A percentile compares a stretch with the other conserved stretches of the same genome.
phyloP scores from a whole-genome alignment of 2,888 invertebrate genomes.

The Liopterus haemorrhoidalis region DNA sequence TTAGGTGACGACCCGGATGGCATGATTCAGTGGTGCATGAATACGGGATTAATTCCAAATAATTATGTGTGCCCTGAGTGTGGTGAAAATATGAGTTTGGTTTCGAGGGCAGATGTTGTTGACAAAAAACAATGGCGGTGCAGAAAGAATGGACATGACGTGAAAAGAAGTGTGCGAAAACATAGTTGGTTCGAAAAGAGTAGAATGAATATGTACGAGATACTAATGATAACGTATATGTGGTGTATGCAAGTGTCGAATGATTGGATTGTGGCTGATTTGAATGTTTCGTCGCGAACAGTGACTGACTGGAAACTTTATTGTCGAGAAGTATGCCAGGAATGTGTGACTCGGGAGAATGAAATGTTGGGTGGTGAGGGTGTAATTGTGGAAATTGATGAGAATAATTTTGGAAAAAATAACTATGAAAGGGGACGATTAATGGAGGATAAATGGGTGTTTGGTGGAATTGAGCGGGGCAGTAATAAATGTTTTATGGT shows the following conservation, averaged over 20 bases:
- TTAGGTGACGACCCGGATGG: not conserved
- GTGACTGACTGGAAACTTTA: not conserved
- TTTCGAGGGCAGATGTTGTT: not conserved
- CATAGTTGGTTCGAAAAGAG: not conserved
- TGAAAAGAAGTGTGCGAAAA: not conserved
- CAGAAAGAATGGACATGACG: not conserved
- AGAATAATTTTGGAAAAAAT: constrained; percentile 2
- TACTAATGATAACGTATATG: not conserved
- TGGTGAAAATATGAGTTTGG: not conserved
- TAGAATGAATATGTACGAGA: not conserved
- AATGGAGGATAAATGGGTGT: not conserved
- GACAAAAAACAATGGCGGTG: not conserved
- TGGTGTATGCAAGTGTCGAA: not conserved
- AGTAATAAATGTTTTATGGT: constrained; percentile 2
- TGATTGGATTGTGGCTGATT: not conserved
- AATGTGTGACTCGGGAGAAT: not conserved
- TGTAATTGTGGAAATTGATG: constrained; percentile 6
- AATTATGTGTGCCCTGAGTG: not conserved
- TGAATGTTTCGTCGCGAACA: not conserved
- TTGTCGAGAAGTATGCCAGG: not conserved
- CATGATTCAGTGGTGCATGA: not conserved
- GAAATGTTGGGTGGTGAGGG: not conserved
- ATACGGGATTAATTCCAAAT: not conserved
- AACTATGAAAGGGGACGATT: constrained; percentile 1
- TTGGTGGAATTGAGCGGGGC: constrained; percentile 1